Percentiles rank a stretch among this genome's conserved stretches.
phyloP scores from a whole-genome alignment of 2,113 vertebrate genomes.

The Puntigrus tetrazona region DNA sequence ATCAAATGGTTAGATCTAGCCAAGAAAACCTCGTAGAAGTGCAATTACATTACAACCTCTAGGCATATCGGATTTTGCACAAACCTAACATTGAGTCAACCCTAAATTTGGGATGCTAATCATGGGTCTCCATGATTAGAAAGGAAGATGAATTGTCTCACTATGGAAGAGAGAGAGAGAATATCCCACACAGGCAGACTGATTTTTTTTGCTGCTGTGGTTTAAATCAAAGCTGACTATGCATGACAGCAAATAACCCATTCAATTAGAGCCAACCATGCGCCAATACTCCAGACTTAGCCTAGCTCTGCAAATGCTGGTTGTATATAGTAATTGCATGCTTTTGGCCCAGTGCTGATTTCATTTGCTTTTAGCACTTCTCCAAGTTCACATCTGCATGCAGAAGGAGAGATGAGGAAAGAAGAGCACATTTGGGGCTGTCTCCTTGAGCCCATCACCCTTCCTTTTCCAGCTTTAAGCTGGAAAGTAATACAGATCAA shows the following conservation, averaged over 20 bases:
- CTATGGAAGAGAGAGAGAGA: not conserved
- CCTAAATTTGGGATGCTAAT: conserved; percentile 40
- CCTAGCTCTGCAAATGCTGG: conserved; percentile 16
- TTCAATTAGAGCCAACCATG: conserved; percentile 43
- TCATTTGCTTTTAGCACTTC: conserved; percentile 66
- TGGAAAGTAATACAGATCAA: conserved; percentile 58
- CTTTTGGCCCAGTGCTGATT: conserved; percentile 59
- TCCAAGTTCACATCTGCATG: conserved; percentile 49
- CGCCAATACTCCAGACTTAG: not conserved
- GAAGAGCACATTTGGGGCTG: conserved; percentile 53
- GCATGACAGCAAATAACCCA: conserved; percentile 33
- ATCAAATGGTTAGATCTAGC: conserved; percentile 14
- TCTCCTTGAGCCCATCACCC: conserved; percentile 62
- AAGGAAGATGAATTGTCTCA: not conserved
- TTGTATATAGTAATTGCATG: conserved; percentile 64
- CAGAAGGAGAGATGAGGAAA: conserved; percentile 29
- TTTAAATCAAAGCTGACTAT: not conserved
- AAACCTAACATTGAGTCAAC: not conserved
- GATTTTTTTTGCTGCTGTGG: not conserved
- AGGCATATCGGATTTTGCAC: conserved; percentile 14
- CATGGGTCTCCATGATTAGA: not conserved
- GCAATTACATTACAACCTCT: conserved; percentile 9
- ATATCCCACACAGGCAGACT: not conserved
- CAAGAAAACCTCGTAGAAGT: not conserved
- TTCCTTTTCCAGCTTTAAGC: conserved; percentile 34